Percentiles rank a stretch among this genome's conserved stretches.
These are phyloP conservation scores for Hyposoter dolosus DNA, from an alignment of 2,888 invertebrate species.

Conservation along the genomic window DNA sequence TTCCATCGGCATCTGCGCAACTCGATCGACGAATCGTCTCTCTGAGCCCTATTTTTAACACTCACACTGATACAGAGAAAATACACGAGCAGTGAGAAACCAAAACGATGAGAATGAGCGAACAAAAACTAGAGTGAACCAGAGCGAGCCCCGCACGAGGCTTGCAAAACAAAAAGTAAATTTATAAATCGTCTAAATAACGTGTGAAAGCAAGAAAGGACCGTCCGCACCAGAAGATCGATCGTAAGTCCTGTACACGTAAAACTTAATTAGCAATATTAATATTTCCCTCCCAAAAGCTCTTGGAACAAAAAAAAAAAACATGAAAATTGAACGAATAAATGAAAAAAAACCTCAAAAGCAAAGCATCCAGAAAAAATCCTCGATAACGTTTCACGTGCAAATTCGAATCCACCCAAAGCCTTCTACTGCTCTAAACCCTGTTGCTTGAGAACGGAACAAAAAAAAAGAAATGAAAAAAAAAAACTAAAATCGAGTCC, in stretches of 20 bases:
- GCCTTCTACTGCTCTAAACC: slow-evolving; percentile 58
- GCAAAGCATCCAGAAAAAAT: slow-evolving; percentile 21
- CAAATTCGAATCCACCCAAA: slow-evolving; percentile 65
- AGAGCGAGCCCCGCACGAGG: not conserved
- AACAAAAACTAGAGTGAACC: not conserved
- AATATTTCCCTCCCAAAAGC: slow-evolving; percentile 41
- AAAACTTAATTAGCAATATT: slow-evolving; percentile 43
- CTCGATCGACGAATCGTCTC: slow-evolving; percentile 33
- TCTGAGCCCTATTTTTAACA: not conserved
- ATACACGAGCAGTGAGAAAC: slow-evolving; percentile 27
- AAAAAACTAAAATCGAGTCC: slow-evolving; percentile 43
- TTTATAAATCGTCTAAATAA: slow-evolving; percentile 30
- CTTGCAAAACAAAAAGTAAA: not conserved
- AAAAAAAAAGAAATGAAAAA: not conserved
- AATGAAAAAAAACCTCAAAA: slow-evolving; percentile 23
- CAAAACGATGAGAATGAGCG: slow-evolving; percentile 3
- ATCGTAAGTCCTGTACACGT: slow-evolving; percentile 63
- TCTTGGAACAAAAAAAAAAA: not conserved
- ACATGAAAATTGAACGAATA: not conserved
- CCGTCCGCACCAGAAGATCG: slow-evolving; percentile 66
- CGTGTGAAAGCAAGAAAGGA: slow-evolving; percentile 61
- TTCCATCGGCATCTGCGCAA: slow-evolving; percentile 33
- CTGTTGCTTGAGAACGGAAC: slow-evolving; percentile 56
- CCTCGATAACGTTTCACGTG: slow-evolving; percentile 49
- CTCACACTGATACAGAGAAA: slow-evolving; percentile 23